Evolutionary conservation across 1,140 invertebrate species (phyloP), one percentile per base, ranked within the genome.

Genomic region (Drosophila pectinifera): DNA sequence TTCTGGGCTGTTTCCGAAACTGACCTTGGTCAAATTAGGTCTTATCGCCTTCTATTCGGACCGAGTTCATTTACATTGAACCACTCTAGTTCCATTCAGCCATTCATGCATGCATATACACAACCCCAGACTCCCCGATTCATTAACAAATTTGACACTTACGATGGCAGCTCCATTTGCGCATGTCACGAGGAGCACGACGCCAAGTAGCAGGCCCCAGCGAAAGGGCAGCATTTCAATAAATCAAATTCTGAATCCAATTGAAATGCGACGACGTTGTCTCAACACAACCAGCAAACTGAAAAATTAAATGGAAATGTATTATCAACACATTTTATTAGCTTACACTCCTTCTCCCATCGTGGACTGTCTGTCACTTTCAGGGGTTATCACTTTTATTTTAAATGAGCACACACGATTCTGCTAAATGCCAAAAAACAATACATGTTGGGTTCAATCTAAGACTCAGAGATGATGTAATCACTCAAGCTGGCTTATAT

Each of bases 201-300:
- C 46, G 54, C 90, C 84, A 72, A 92, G 55, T 46, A 90, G 77
- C 75, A 81, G 57, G 74, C 79, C 90, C 90, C 91, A 90, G 73
- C 73, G 88, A 79, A 91, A 77, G 90, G 90, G 88, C 88, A 81
- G 57, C 91, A 92, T 92, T 77, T 78, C 53, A 78, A 76, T 79
- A 58, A 78, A 81, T 84, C 73, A 54, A 72, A 65, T 75, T 73
- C 42, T 45, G 59, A 89, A 73, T 85, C 64, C 80, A 85, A 85
- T 81, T 63, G 53, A 59, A 81, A 81, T 49, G 67, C 62, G 67
- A 65, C 62, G 38, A 69, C 51, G 58, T 56, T 49, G 64, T 51
- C 42, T 75, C 62, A 39, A 36, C 54, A 73, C 57, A 68, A 48
- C 48, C 75, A 82, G 83, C 70, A 65, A 88, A 79, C 85, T 90